phyloP scores from a whole-genome alignment of 2,888 invertebrate genomes.

The Prosapia bicincta region DNA sequence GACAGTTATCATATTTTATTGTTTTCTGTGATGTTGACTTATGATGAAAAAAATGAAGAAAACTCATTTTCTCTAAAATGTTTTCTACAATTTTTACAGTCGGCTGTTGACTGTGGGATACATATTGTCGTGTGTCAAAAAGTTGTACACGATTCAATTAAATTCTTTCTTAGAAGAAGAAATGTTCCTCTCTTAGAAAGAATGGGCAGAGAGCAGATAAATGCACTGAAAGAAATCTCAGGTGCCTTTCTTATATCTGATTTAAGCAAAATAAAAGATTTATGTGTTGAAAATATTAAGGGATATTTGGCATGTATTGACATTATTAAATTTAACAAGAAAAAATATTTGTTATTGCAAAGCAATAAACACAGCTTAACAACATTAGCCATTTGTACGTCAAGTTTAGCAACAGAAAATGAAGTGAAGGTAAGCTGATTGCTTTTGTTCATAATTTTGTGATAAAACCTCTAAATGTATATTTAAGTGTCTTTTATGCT shows the following conservation, averaged over 20 bases:
- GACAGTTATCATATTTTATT: background rate
- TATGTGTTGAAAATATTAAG: background rate
- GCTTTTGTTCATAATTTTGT: too few species aligned
- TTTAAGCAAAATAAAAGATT: background rate
- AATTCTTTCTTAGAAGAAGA: constrained; percentile 25
- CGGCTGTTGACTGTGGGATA: constrained; percentile 7
- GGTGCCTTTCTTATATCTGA: constrained; percentile 8
- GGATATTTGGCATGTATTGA: constrained; percentile 9
- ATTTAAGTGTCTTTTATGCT: too few species aligned
- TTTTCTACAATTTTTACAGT: constrained; percentile 12
- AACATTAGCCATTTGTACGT: constrained; percentile 3
- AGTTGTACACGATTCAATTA: constrained; percentile 12
- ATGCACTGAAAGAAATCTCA: constrained; percentile 4
- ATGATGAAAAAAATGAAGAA: background rate
- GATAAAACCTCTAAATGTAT: too few species aligned
- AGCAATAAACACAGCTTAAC: background rate
- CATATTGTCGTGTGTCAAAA: constrained; percentile 25
- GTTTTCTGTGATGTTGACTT: background rate
- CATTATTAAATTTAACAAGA: background rate
- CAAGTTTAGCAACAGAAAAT: background rate
- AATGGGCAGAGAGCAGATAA: constrained; percentile 19
- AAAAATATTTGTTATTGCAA: constrained; percentile 1
- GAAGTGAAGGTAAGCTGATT: constrained; percentile 10
- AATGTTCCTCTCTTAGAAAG: constrained; percentile 20
- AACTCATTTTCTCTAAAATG: background rate